Conservation (phyloP, 2,113 vertebrate species). For the Edolisoma coerulescens region DNA sequence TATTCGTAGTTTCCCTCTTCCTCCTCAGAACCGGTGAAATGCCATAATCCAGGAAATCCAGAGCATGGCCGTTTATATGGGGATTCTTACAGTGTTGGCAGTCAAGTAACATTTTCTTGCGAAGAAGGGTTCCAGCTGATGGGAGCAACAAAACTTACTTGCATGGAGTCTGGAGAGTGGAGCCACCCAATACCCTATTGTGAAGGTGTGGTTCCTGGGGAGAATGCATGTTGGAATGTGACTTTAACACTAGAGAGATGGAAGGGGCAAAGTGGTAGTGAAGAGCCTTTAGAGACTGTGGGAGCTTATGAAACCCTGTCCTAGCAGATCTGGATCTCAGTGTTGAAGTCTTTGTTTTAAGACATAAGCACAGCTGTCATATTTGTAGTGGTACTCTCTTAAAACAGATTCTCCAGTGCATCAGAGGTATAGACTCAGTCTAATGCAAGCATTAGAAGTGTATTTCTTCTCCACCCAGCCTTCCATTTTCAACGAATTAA, state of each 20-base stretch:
- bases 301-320: background rate
- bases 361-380: background rate
- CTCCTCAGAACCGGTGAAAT: slow-evolving; percentile 86
- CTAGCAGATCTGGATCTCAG: background rate
- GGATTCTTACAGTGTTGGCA: slow-evolving; percentile 79
- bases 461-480: background rate
- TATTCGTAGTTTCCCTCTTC: slow-evolving; percentile 25
- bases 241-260: background rate
- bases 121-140: slow-evolving; percentile 80
- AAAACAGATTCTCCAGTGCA: background rate
- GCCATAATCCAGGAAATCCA: slow-evolving; percentile 78
- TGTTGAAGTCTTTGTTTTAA: background rate
- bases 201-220: slow-evolving; percentile 74
- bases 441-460: background rate
- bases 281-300: background rate
- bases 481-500: background rate
- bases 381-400: background rate
- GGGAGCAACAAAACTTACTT: slow-evolving; percentile 73
- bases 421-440: background rate
- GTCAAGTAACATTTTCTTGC: slow-evolving; percentile 81
- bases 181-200: slow-evolving; percentile 75
- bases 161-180: slow-evolving; percentile 85
- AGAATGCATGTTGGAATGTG: background rate
- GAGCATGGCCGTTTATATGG: slow-evolving; percentile 82
- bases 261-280: background rate